These are phyloP conservation scores for Hippocampus comes DNA, from an alignment of 2,113 vertebrate genomes.

Conservation along the genomic window DNA sequence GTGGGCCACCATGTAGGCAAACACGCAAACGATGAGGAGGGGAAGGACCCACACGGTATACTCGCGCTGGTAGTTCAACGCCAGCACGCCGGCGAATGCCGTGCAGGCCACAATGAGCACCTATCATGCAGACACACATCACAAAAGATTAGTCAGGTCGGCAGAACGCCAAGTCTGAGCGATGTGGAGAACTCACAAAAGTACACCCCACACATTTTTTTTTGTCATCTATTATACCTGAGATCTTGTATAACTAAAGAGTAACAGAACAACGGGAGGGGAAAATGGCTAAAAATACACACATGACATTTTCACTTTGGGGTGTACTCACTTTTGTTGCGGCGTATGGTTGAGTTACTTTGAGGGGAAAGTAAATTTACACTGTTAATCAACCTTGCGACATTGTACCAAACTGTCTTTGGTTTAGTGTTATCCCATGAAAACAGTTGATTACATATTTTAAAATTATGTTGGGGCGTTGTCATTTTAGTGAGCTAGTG, in stretches of 20 bases:
- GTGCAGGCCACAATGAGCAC: slow-evolving; percentile 90
- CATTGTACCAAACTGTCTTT: too few species aligned
- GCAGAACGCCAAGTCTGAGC: not conserved
- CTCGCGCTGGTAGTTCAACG: slow-evolving; percentile 92
- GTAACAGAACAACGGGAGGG: too few species aligned
- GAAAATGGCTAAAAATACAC: not conserved
- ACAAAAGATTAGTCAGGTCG: not conserved
- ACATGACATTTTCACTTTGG: not conserved
- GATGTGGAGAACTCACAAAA: not conserved
- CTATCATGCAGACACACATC: slow-evolving; percentile 55
- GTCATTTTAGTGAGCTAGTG: not conserved
- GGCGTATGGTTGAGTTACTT: not conserved
- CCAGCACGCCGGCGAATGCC: slow-evolving; percentile 85
- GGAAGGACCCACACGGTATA: slow-evolving; percentile 97
- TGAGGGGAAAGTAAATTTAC: not conserved
- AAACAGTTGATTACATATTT: too few species aligned
- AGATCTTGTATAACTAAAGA: too few species aligned
- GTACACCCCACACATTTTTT: not conserved
- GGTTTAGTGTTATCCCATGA: too few species aligned
- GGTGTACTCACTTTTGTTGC: not conserved
- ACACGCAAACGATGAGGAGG: slow-evolving; percentile 91
- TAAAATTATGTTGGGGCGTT: not conserved
- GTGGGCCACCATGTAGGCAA: slow-evolving; percentile 96
- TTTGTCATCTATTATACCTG: too few species aligned
- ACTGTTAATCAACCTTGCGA: too few species aligned